These are phyloP conservation scores for Synergus gifuensis DNA, from an alignment of 2,888 invertebrate genomes.

Conservation along the genomic window DNA sequence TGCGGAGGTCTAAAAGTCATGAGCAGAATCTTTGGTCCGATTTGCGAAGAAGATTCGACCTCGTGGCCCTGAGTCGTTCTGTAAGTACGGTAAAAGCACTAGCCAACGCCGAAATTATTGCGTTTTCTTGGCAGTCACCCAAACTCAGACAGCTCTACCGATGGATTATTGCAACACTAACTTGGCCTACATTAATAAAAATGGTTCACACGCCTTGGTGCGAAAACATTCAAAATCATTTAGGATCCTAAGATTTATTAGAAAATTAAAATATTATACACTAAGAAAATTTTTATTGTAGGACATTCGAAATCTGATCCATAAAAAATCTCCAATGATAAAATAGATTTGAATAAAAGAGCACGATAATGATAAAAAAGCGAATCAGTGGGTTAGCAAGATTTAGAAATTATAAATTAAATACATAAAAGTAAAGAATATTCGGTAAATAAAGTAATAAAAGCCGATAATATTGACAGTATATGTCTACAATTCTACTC, in stretches of 20 bases:
- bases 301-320: no score
- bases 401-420: no score
- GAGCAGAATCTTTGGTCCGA: neutral
- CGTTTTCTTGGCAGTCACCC: conserved; percentile 40
- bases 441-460: no score
- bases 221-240: neutral
- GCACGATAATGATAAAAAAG: no score
- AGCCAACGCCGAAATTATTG: conserved; percentile 42
- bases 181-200: conserved; percentile 42
- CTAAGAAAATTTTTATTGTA: no score
- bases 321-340: no score
- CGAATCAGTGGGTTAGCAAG: no score
- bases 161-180: conserved; percentile 42
- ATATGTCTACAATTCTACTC: neutral
- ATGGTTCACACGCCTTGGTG: conserved; percentile 19
- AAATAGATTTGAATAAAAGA: no score
- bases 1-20: neutral
- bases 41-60: conserved; percentile 25
- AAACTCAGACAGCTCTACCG: conserved; percentile 31
- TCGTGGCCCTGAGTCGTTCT: conserved; percentile 30
- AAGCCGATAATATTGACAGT: neutral
- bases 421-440: no score
- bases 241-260: neutral
- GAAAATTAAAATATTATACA: no score
- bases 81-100: conserved; percentile 35